Conservation (phyloP, 2,797 vertebrate species). For the Rhinatrema bivittatum region DNA sequence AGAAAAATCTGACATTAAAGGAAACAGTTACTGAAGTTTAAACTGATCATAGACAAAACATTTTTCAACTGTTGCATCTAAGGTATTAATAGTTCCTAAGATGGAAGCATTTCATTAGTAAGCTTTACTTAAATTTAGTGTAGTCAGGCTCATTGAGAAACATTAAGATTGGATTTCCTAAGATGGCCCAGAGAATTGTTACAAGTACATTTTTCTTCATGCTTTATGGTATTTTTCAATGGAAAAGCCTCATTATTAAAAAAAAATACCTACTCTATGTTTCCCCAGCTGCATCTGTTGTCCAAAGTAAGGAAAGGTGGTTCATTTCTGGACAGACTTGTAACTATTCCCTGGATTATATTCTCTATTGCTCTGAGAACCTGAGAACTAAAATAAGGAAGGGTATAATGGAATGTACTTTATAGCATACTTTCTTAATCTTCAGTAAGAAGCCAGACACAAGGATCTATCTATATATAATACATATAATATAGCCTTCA, state of each 20-base stretch:
- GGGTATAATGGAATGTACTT: too few relatives aligned
- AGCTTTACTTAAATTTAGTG: neutral
- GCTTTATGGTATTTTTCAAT: slow-evolving; percentile 1
- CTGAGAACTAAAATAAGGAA: slow-evolving; percentile 61
- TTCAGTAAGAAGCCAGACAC: too few relatives aligned
- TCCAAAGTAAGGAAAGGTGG: slow-evolving; percentile 70
- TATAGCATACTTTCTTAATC: too few relatives aligned
- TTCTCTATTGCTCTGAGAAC: slow-evolving; percentile 77
- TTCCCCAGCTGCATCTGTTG: slow-evolving; percentile 76
- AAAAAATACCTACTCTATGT: slow-evolving; percentile 74
- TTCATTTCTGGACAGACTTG: slow-evolving; percentile 67
- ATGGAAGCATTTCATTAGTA: neutral
- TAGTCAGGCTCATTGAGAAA: neutral
- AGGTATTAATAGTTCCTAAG: too few relatives aligned
- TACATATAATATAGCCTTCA: too few relatives aligned
- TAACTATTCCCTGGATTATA: slow-evolving; percentile 66
- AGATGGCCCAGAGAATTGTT: neutral
- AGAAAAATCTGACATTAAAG: too few relatives aligned
- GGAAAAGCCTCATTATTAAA: neutral
- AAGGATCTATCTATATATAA: too few relatives aligned
- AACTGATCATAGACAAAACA: too few relatives aligned
- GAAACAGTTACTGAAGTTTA: too few relatives aligned
- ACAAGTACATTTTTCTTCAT: neutral
- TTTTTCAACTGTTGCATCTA: too few relatives aligned
- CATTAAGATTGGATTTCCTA: neutral